phyloP scores from a whole-genome alignment of 2,888 invertebrate genomes.

The Trachelus tabidus region DNA sequence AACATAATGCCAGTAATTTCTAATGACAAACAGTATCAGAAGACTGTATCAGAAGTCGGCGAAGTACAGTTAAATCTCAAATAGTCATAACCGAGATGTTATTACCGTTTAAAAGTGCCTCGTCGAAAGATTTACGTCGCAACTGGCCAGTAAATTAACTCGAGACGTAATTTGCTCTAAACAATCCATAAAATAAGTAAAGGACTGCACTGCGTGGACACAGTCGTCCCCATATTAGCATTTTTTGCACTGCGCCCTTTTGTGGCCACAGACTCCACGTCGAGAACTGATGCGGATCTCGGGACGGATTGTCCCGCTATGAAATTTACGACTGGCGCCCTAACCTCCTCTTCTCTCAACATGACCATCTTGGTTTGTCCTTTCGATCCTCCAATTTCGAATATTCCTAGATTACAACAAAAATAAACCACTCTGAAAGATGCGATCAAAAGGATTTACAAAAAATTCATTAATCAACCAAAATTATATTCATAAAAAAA shows the following conservation, averaged over 20 bases:
- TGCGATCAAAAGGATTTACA: background rate
- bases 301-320: constrained; percentile 21
- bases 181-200: constrained; percentile 35
- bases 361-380: background rate
- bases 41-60: background rate
- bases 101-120: constrained; percentile 39
- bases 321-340: constrained; percentile 28
- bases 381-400: background rate
- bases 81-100: constrained; percentile 36
- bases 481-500: background rate
- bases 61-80: constrained; percentile 17
- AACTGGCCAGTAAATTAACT: constrained; percentile 36
- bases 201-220: constrained; percentile 17
- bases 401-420: background rate
- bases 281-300: constrained; percentile 8
- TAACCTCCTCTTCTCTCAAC: background rate
- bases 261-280: constrained; percentile 17
- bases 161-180: constrained; percentile 32
- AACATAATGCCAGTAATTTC: background rate
- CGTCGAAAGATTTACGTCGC: constrained; percentile 38
- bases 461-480: background rate
- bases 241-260: constrained; percentile 22
- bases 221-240: constrained; percentile 20
- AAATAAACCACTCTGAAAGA: background rate
- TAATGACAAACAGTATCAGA: background rate